Base-by-base conservation (phyloP, 2,113 vertebrate species). In the Motacilla tschutschensis region DNA sequence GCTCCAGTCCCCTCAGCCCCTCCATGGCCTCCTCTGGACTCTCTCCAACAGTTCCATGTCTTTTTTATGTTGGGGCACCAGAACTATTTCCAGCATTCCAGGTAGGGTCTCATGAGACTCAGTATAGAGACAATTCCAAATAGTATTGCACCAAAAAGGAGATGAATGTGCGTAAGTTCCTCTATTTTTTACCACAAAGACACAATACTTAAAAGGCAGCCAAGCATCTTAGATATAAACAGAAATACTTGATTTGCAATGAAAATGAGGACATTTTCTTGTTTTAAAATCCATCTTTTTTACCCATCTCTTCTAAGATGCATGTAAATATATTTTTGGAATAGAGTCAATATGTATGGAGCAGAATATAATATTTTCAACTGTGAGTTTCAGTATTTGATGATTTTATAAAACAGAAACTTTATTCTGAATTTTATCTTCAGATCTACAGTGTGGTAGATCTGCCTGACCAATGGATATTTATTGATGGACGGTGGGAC, bases 31-130 rank as follows among this genome's bases (percentile, higher is more conserved):
- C 8, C 2, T 14, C 43, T 48, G 63, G 12, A 4, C 31, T 50
- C 5, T 0, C 12, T 29, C 44, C 24, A 5, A 1, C 24, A 24
- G 12, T 6, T 66, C 35, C 18, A 8, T 1, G 14, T 35, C 7
- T 31, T 29, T 10, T 12, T 2, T 19, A 0, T 13, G 19, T 2
- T 59, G 24, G 6, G 43, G 1, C 19, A 58, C 12, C 15, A 41
- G 12, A 50, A 19, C 10, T 16, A 4, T 3, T 26, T 17, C 18
- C 44, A 59, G 6, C 10, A 43, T 15, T 43, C 31, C 44, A 25
- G 31, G 8, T 50, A 10, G 17, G 10, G 16, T 19, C 25, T 43
- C 31, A 59, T 0, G 0, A 59, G 35, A 29, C 19, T 24, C 17
- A 28, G 14, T 43, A 12, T 7, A 47, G 20, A 71, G 36, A 46